Conservation (phyloP, 2,888 invertebrate genomes). For the Gastracanthus pulcherrimus region DNA sequence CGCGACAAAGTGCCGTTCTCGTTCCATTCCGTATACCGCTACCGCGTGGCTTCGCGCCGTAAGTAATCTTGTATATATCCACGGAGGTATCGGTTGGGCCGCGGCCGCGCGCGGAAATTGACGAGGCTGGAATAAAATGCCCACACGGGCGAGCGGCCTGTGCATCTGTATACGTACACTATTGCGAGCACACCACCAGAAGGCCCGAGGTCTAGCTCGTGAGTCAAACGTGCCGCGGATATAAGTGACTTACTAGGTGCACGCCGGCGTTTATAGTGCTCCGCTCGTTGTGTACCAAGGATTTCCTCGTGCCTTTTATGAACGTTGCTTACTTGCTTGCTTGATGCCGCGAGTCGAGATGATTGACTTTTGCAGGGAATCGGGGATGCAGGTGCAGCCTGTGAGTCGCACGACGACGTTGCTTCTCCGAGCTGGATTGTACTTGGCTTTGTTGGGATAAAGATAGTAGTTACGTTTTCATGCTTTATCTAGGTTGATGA, state of each 20-base stretch:
- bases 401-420: background rate
- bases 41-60: background rate
- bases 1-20: conserved; percentile 12
- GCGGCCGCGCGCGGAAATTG: conserved; percentile 11
- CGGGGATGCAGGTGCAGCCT: background rate
- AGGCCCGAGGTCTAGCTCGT: background rate
- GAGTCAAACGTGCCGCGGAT: background rate
- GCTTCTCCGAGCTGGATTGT: too few species aligned
- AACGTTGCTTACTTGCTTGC: too few species aligned
- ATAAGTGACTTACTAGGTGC: too few species aligned
- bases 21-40: too few species aligned
- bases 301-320: background rate
- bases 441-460: too few species aligned
- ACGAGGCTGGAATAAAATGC: conserved; percentile 10
- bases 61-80: background rate
- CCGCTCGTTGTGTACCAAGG: background rate
- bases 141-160: background rate
- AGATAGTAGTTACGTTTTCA: too few species aligned
- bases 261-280: too few species aligned
- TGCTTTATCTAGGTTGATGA: too few species aligned
- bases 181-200: background rate
- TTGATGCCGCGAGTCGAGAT: background rate
- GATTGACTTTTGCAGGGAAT: background rate
- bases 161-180: too few species aligned
- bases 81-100: background rate